These are phyloP conservation scores for Catalaphyllia jardinei DNA, from an alignment of 64 coral and sea anemone species.

Conservation along the genomic window DNA sequence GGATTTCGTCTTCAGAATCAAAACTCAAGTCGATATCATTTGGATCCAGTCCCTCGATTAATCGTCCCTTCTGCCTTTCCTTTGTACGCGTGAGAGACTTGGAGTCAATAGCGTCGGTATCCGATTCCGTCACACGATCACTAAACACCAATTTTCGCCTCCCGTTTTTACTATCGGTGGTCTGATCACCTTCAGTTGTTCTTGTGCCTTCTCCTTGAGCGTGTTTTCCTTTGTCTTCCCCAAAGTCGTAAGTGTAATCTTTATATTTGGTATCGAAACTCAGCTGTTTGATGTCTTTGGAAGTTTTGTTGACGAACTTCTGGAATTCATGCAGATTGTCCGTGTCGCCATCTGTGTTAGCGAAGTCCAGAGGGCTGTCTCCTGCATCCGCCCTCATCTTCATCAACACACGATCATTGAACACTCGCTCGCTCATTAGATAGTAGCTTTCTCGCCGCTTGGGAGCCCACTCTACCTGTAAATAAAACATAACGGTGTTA, in stretches of 20 bases:
- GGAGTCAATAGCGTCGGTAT: conserved; percentile 34
- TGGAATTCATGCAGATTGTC: conserved; percentile 77
- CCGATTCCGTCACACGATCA: conserved; percentile 44
- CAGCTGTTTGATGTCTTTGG: conserved; percentile 71
- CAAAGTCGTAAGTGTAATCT: conserved; percentile 63
- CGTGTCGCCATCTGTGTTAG: conserved; percentile 72
- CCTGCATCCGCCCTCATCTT: conserved; percentile 74
- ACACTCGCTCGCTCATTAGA: conserved; percentile 88
- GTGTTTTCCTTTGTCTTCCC: conserved; percentile 11
- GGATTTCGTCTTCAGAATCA: conserved; percentile 21
- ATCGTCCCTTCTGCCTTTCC: not conserved
- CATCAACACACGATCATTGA: conserved; percentile 79
- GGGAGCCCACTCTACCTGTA: conserved; percentile 82
- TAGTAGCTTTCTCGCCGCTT: conserved; percentile 91
- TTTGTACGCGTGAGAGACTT: conserved; percentile 4
- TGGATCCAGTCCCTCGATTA: conserved; percentile 43
- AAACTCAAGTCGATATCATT: conserved; percentile 64
- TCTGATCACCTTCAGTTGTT: not conserved
- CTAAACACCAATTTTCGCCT: conserved; percentile 21
- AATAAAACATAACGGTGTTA: not conserved
- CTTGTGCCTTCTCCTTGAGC: not conserved
- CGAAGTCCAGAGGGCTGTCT: conserved; percentile 75
- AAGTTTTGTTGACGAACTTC: conserved; percentile 74
- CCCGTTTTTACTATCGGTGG: not conserved
- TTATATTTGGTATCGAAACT: conserved; percentile 69